Evolutionary conservation across 2,113 vertebrate genomes (phyloP), one percentile per base, ranked within the genome.

Genomic region (Puffinus mauretanicus): DNA sequence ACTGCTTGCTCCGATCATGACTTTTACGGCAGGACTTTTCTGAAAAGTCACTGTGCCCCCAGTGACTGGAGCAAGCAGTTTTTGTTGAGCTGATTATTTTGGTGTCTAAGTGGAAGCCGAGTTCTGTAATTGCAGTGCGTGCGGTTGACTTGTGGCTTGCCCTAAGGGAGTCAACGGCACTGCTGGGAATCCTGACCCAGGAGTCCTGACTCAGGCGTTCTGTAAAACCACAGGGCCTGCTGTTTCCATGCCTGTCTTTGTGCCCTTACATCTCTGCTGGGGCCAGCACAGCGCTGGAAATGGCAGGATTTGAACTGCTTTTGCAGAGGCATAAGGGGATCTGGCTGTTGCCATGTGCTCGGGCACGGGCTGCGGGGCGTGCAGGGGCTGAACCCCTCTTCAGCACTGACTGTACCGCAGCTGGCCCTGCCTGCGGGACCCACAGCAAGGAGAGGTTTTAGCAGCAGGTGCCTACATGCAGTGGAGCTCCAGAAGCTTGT

Each of bases 171-270:
- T 25, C 52, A 34, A 20, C 2, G 2, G 77, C 52, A 22, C 81
- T 95, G 89, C 91, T 94, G 82, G 93, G 84, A 96, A 93, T 47
- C 67, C 73, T 76, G 78, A 75, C 32, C 61, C 77, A 12, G 9
- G 58, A 89, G 47, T 73, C 89, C 95, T 92, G 83, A 91, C 42
- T 92, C 94, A 90, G 70, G 42, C 6, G 0, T 88, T 90, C 92
- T 77, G 30, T 29, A 65, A 96, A 92, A 92, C 82, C 85, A 65
- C 82, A 40, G 60, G 30, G 49, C 46, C 69, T 65, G 72, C 36
- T 66, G 58, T 29, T 64, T 83, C 70, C 62, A 36, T 61, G 30
- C 27, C 67, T 2, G 0, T 47, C 71, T 78, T 25, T 34, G 71
- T 49, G 21, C 49, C 75, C 61, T 58, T 26, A 11, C 21, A 16